Evolutionary conservation across 1,140 invertebrate species (phyloP).

Genomic region (Thalassaphorura encarpata): DNA sequence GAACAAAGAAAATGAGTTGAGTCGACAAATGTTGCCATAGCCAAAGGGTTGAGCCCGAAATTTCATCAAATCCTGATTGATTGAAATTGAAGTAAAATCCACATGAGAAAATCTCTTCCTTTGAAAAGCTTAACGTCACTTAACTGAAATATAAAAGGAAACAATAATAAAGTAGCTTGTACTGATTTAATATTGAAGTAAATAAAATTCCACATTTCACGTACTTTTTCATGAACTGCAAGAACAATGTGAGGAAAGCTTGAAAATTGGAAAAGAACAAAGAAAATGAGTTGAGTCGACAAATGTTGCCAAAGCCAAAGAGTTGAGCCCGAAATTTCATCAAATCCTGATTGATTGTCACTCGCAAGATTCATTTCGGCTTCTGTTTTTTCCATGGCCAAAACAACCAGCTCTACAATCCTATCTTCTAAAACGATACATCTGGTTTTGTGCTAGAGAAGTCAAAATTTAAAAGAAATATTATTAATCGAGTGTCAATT

Average conservation of each 20-base stretch:
- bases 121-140: constrained; percentile 70
- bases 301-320: constrained; percentile 86
- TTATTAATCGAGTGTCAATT: constrained; percentile 1
- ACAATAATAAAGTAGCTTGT: too few relatives aligned
- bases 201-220: too few relatives aligned
- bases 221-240: constrained; percentile 74
- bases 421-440: constrained; percentile 86
- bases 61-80: constrained; percentile 44
- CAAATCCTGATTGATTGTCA: constrained; percentile 37
- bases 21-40: constrained; percentile 89
- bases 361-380: constrained; percentile 42
- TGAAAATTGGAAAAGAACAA: constrained; percentile 80
- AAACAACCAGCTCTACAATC: constrained; percentile 78
- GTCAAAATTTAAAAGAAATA: constrained; percentile 19
- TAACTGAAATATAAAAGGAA: too few relatives aligned
- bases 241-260: constrained; percentile 86
- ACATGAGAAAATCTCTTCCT: constrained; percentile 91
- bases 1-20: constrained; percentile 89
- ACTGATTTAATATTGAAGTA: too few relatives aligned
- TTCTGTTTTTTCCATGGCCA: constrained; percentile 85
- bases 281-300: constrained; percentile 90
- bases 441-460: constrained; percentile 64
- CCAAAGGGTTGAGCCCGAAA: constrained; percentile 59
- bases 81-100: constrained; percentile 89
- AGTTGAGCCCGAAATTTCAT: constrained; percentile 54